phyloP scores from a whole-genome alignment of 1,140 invertebrate species.

The Macrobrachium nipponense region DNA sequence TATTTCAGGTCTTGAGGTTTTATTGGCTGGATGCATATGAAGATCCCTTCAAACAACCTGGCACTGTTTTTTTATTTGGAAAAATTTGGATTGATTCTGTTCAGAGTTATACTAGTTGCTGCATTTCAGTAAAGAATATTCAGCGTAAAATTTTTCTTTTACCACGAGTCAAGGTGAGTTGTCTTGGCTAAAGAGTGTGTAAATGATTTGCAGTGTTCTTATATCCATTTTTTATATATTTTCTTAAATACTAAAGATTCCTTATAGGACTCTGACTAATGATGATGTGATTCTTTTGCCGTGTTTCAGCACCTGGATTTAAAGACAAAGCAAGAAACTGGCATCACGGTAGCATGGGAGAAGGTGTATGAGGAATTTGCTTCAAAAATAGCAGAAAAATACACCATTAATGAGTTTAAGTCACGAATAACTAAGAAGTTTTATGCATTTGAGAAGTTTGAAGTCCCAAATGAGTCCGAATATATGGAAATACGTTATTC shows the following conservation, averaged over 20 bases:
- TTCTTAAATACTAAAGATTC: not conserved
- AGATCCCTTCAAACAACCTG: slow-evolving; percentile 83
- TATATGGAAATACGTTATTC: slow-evolving; percentile 90
- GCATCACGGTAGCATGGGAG: slow-evolving; percentile 78
- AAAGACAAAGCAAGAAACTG: slow-evolving; percentile 69
- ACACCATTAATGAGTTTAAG: slow-evolving; percentile 83
- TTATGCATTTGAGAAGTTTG: slow-evolving; percentile 85
- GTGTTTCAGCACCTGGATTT: slow-evolving; percentile 68
- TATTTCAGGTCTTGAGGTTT: slow-evolving; percentile 78
- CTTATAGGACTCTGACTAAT: not conserved
- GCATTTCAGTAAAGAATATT: slow-evolving; percentile 89
- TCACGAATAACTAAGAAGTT: slow-evolving; percentile 81
- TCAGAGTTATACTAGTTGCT: slow-evolving; percentile 85
- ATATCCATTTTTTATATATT: not conserved
- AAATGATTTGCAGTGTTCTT: slow-evolving; percentile 15
- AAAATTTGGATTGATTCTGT: slow-evolving; percentile 83
- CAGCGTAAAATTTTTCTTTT: slow-evolving; percentile 85
- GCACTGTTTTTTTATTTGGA: slow-evolving; percentile 92
- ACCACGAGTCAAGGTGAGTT: slow-evolving; percentile 84
- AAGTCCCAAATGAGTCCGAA: slow-evolving; percentile 83
- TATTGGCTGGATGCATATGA: slow-evolving; percentile 97
- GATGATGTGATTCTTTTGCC: slow-evolving; percentile 21
- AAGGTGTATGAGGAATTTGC: slow-evolving; percentile 92
- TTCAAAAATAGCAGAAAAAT: slow-evolving; percentile 75
- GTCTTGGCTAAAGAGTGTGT: not conserved